phyloP scores from a whole-genome alignment of 2,888 invertebrate species.

The Ethmia dodecea region DNA sequence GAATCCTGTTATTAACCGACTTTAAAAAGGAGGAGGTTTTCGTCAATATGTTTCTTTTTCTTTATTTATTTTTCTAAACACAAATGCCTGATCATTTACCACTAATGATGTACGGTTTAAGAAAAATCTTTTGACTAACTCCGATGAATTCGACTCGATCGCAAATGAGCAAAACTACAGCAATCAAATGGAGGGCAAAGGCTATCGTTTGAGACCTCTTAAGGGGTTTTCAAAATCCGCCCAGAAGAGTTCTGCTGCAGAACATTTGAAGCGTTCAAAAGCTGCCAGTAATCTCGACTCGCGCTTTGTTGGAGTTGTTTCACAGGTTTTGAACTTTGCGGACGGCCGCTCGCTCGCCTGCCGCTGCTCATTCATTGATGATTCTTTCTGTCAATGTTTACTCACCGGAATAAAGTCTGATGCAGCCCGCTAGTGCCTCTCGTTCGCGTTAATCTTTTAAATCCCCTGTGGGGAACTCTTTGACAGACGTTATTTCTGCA shows the following conservation, averaged over 20 bases:
- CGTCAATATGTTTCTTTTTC: no score
- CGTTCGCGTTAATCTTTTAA: slow-evolving; percentile 15
- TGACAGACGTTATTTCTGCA: no score
- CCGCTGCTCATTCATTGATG: slow-evolving; percentile 24
- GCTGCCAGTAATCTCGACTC: slow-evolving; percentile 45
- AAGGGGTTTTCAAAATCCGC: slow-evolving; percentile 45
- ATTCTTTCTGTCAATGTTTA: slow-evolving; percentile 13
- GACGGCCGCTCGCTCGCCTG: slow-evolving; percentile 27
- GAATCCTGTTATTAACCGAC: no score
- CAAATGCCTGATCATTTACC: no score
- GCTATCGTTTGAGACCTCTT: slow-evolving; percentile 45
- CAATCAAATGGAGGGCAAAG: slow-evolving; percentile 46
- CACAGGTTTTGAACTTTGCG: slow-evolving; percentile 43
- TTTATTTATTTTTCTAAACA: no score
- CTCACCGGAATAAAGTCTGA: slow-evolving; percentile 16
- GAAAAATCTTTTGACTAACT: slow-evolving; percentile 30
- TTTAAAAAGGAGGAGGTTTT: no score
- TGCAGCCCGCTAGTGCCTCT: slow-evolving; percentile 8
- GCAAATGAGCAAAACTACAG: slow-evolving; percentile 46
- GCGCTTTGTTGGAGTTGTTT: slow-evolving; percentile 46
- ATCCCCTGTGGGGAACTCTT: no score
- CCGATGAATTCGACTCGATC: slow-evolving; percentile 28
- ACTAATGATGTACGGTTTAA: slow-evolving; percentile 1
- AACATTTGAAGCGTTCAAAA: slow-evolving; percentile 47
- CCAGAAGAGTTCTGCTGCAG: slow-evolving; percentile 36